Evolutionary conservation across 2,888 invertebrate genomes (phyloP).

Genomic region (Rhodophaea formosa): DNA sequence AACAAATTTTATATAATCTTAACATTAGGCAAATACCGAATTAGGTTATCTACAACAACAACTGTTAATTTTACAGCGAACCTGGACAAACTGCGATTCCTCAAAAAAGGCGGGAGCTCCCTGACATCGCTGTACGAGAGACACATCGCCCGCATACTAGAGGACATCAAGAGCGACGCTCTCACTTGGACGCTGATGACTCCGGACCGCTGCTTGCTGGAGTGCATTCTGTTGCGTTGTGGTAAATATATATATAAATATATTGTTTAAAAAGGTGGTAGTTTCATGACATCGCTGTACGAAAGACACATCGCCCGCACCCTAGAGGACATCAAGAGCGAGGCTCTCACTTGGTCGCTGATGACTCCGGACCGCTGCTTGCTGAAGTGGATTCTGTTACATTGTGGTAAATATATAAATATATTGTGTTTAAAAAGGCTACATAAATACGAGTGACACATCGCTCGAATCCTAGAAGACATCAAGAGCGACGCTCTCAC

Average conservation of each 20-base stretch:
- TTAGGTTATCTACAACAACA: neutral
- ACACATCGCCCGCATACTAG: constrained; percentile 74
- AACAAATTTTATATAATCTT: no score
- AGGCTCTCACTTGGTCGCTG: constrained; percentile 84
- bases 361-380: constrained; percentile 84
- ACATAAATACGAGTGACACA: constrained; percentile 78
- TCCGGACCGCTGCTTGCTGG: constrained; percentile 85
- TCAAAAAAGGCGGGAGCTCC: constrained; percentile 61
- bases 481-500: constrained; percentile 80
- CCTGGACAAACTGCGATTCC: constrained; percentile 68
- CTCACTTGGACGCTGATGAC: constrained; percentile 84
- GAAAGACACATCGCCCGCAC: constrained; percentile 70
- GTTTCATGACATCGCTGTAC: constrained; percentile 72
- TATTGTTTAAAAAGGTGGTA: constrained; percentile 64
- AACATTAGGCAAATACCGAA: no score
- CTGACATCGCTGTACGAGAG: constrained; percentile 73
- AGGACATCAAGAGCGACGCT: constrained; percentile 77
- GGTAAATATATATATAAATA: neutral
- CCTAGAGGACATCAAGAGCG: constrained; percentile 76
- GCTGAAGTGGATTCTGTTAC: constrained; percentile 78
- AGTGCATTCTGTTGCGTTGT: constrained; percentile 59
- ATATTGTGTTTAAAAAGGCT: no score
- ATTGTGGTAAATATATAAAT: neutral
- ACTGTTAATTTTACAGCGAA: constrained; percentile 42
- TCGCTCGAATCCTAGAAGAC: constrained; percentile 70